Evolutionary conservation across 2,888 invertebrate species (phyloP), one percentile per base, ranked within the genome.

Genomic region (Drosophila paranaensis): DNA sequence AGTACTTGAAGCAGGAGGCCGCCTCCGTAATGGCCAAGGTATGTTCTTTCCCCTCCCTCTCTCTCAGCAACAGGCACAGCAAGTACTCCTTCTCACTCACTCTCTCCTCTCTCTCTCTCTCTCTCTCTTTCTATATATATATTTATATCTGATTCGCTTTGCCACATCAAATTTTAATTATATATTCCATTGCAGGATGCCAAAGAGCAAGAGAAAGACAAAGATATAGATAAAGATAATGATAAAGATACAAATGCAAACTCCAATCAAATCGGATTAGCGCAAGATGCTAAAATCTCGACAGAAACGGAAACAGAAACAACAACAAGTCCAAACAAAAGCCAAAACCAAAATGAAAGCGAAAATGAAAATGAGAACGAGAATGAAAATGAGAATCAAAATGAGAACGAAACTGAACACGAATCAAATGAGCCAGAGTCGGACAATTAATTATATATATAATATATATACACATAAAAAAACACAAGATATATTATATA

Each of bases 1-100:
- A 94, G 76, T 94, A 94, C 89, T 93, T 93, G 14, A 91, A 91
- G 74, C 94, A 94, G 90, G 94, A 93, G 84, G 88, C 92, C 40
- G 92, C 90, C 20, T 79, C 81, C 10, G 90, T 92, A 5, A 92
- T 90, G 85, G 84, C 84, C 65, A 92, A 92, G 92, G 92, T 92
- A 90, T 66, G 54, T 39, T 16, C 33, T 0, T n/a, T n/a, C n/a
- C 16, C 3, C 20, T 51, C 16, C 14, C 13, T 33, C 46, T n/a
- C 16, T 27, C 30, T 2, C 61, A 11, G 14, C 16, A 20, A 14
- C 33, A 65, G 40, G 8, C 40, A 3, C 27, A 62, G 40, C 40
- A n/a, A 20, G 20, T 46, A 42, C 33, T 20, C 50, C 50, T 20
- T 20, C 20, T 51, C 9, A 16, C 13, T 35, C 50, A 16, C 50